These are phyloP conservation scores for Chromobotia macracanthus DNA, from an alignment of 2,797 vertebrate genomes.

Conservation along the genomic window DNA sequence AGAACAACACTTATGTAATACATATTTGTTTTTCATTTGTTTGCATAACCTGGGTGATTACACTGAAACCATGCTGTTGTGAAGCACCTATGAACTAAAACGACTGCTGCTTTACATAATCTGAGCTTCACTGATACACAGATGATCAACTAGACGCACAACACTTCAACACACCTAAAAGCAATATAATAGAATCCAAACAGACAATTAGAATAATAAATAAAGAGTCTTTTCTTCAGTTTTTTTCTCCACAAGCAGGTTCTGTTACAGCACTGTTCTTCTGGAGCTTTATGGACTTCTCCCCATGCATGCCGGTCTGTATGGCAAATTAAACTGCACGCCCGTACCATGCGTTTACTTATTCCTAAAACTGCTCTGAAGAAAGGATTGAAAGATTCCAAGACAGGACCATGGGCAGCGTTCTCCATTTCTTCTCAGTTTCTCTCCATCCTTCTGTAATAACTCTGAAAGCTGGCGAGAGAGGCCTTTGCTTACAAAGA, in stretches of 20 bases:
- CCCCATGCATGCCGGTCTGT: slow-evolving; percentile 33
- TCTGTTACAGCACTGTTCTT: slow-evolving; percentile 75
- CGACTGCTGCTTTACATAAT: neutral
- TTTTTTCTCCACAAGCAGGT: slow-evolving; percentile 36
- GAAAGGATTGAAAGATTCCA: slow-evolving; percentile 57
- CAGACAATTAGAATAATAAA: slow-evolving; percentile 21
- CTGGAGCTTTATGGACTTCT: slow-evolving; percentile 58
- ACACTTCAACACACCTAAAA: no score
- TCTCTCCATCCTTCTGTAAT: slow-evolving; percentile 13
- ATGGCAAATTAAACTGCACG: slow-evolving; percentile 2
- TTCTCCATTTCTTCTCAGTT: neutral
- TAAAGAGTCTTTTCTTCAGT: slow-evolving; percentile 9
- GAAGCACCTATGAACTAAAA: neutral
- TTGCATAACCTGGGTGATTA: neutral
- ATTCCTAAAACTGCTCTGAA: slow-evolving; percentile 70
- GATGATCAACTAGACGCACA: no score
- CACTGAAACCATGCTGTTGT: neutral
- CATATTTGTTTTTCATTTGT: slow-evolving; percentile 26
- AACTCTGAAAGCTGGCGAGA: neutral
- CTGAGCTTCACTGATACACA: neutral
- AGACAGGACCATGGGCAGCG: slow-evolving; percentile 31
- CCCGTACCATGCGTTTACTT: slow-evolving; percentile 64
- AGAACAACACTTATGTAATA: slow-evolving; percentile 16
- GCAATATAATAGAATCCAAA: slow-evolving; percentile 19
- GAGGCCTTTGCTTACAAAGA: slow-evolving; percentile 9